Conservation (phyloP, 2,797 vertebrate genomes). For the Poecilia velifera region DNA sequence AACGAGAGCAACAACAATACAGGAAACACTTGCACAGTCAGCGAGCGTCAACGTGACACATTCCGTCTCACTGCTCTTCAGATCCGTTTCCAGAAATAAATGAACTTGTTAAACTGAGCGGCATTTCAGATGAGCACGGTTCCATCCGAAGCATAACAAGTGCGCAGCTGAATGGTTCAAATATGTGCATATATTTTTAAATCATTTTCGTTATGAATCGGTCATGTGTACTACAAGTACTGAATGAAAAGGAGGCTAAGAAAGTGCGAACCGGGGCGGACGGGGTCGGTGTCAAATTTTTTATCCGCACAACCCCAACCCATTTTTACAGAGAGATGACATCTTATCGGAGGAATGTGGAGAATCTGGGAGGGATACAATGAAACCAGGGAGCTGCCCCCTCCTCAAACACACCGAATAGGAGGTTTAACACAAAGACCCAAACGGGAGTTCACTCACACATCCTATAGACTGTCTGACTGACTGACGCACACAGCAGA, state of each 20-base stretch:
- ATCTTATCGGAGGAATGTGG: slow-evolving; percentile 72
- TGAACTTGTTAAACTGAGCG: slow-evolving; percentile 47
- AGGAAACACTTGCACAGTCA: slow-evolving; percentile 22
- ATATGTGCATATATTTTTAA: background rate
- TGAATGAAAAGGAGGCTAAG: background rate
- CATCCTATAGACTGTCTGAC: slow-evolving; percentile 12
- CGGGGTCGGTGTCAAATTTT: slow-evolving; percentile 12
- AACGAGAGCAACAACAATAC: background rate
- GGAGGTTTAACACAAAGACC: slow-evolving; percentile 51
- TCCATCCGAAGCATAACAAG: slow-evolving; percentile 1
- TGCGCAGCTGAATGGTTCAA: background rate
- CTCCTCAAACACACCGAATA: slow-evolving; percentile 30
- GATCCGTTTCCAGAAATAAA: slow-evolving; percentile 51
- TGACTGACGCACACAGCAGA: slow-evolving; percentile 21
- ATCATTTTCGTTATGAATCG: background rate
- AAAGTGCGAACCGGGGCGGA: background rate
- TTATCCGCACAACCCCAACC: slow-evolving; percentile 17
- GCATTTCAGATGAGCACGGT: background rate
- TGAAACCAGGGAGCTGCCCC: slow-evolving; percentile 46
- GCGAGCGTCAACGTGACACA: slow-evolving; percentile 22
- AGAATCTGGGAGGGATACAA: slow-evolving; percentile 64
- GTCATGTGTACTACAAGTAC: background rate
- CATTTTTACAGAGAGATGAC: slow-evolving; percentile 54
- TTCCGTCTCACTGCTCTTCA: slow-evolving; percentile 14
- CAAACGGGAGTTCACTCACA: slow-evolving; percentile 41